phyloP scores from a whole-genome alignment of 2,888 invertebrate genomes.

The Troides oblongomaculatus region DNA sequence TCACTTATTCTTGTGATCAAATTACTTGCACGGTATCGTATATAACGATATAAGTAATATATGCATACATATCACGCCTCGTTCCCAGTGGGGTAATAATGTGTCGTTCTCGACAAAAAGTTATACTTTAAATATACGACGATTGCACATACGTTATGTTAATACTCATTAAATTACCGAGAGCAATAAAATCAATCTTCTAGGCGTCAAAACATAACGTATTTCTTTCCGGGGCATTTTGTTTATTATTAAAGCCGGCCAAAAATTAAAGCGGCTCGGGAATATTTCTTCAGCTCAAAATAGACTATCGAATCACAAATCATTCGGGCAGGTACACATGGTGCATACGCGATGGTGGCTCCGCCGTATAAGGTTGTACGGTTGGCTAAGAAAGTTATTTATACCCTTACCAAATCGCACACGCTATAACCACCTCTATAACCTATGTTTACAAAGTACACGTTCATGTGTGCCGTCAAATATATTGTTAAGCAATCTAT shows the following conservation, averaged over 20 bases:
- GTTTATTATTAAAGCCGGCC: slow-evolving; percentile 63
- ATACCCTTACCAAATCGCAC: slow-evolving; percentile 27
- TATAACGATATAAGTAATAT: no score
- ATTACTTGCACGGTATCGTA: no score
- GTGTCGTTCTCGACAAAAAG: neutral
- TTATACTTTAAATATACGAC: slow-evolving; percentile 31
- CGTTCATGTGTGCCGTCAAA: slow-evolving; percentile 19
- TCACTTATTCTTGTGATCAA: no score
- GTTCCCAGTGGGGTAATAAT: no score
- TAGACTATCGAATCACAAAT: slow-evolving; percentile 70
- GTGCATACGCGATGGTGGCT: slow-evolving; percentile 29
- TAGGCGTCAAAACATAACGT: slow-evolving; percentile 56
- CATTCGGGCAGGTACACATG: slow-evolving; percentile 59
- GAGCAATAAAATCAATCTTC: slow-evolving; percentile 63
- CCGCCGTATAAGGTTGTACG: slow-evolving; percentile 38
- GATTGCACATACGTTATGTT: slow-evolving; percentile 30
- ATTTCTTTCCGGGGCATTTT: slow-evolving; percentile 60
- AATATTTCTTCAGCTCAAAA: slow-evolving; percentile 69
- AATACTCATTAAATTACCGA: slow-evolving; percentile 39
- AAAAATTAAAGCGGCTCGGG: slow-evolving; percentile 68
- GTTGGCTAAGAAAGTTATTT: slow-evolving; percentile 30
- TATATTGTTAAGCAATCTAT: slow-evolving; percentile 27
- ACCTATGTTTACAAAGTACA: slow-evolving; percentile 5
- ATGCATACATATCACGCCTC: no score
- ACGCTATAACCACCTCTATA: slow-evolving; percentile 22